Percentiles rank a stretch among this genome's conserved stretches.
These are phyloP conservation scores for Anadara kagoshimensis DNA, from an alignment of 1,140 invertebrate species.

Conservation along the genomic window DNA sequence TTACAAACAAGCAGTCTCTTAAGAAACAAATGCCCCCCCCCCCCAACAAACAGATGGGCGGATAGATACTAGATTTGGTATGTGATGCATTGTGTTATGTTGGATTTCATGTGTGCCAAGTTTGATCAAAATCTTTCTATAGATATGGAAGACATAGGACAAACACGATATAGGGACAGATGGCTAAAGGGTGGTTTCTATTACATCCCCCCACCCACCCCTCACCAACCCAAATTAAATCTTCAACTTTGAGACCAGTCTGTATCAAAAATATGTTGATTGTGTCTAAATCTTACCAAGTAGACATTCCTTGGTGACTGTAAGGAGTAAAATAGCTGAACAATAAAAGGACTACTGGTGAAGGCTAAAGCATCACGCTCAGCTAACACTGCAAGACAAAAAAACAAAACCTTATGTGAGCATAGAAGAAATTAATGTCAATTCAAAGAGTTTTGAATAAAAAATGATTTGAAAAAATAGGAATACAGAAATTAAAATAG, in stretches of 20 bases:
- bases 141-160: too few relatives aligned
- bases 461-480: background rate
- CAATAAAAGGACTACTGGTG: conserved; percentile 93
- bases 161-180: too few relatives aligned
- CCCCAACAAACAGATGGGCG: too few relatives aligned
- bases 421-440: background rate
- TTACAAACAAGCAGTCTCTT: too few relatives aligned
- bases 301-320: conserved; percentile 90
- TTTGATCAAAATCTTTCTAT: too few relatives aligned
- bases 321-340: conserved; percentile 94
- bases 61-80: too few relatives aligned
- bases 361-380: conserved; percentile 94
- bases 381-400: conserved; percentile 84
- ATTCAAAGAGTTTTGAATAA: background rate
- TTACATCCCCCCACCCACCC: too few relatives aligned
- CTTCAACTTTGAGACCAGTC: background rate
- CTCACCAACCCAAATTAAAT: too few relatives aligned
- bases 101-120: too few relatives aligned
- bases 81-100: too few relatives aligned
- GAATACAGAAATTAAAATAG: background rate
- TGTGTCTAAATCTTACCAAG: conserved; percentile 79
- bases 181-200: too few relatives aligned
- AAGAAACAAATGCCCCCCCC: too few relatives aligned
- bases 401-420: background rate
- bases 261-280: background rate